Evolutionary conservation across 2,888 invertebrate genomes (phyloP).

Genomic region (Cyclophora albipunctata): DNA sequence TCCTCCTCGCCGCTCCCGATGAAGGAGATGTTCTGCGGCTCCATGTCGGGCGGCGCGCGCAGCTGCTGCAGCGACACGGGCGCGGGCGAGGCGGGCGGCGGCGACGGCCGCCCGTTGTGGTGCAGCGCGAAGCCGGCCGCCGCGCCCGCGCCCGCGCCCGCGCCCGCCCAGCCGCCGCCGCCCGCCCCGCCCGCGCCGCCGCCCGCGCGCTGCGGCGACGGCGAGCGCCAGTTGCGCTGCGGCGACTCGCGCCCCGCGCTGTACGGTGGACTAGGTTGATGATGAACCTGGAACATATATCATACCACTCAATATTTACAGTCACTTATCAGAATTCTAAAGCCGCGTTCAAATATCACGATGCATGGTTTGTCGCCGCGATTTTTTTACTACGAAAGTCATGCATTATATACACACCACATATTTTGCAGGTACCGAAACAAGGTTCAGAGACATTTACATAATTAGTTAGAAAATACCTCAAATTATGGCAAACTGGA

Average conservation of each 20-base stretch:
- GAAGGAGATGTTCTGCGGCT: constrained; percentile 94
- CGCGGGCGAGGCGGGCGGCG: not conserved
- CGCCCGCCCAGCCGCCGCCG: constrained; percentile 57
- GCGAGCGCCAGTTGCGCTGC: constrained; percentile 61
- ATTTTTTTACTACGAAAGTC: too few relatives aligned
- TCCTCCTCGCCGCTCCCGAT: constrained; percentile 82
- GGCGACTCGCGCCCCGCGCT: constrained; percentile 40
- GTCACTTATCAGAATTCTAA: too few relatives aligned
- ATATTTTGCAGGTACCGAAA: too few relatives aligned
- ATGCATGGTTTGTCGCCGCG: too few relatives aligned
- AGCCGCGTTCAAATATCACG: too few relatives aligned
- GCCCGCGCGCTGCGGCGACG: constrained; percentile 50
- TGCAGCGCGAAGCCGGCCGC: constrained; percentile 58
- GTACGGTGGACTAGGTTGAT: constrained; percentile 40
- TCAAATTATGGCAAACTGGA: too few relatives aligned
- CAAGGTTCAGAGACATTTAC: too few relatives aligned
- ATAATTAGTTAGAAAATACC: too few relatives aligned
- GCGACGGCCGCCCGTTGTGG: constrained; percentile 21
- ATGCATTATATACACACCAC: too few relatives aligned
- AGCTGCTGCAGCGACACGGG: constrained; percentile 77
- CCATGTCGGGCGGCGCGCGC: constrained; percentile 89
- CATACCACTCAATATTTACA: too few relatives aligned
- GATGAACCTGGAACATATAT: constrained; percentile 41
- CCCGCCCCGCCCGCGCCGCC: constrained; percentile 39
- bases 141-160: constrained; percentile 54